Percentiles rank a stretch among this genome's conserved stretches.
phyloP scores from a whole-genome alignment of 2,113 vertebrate species.

The Campylomormyrus tamandua region DNA sequence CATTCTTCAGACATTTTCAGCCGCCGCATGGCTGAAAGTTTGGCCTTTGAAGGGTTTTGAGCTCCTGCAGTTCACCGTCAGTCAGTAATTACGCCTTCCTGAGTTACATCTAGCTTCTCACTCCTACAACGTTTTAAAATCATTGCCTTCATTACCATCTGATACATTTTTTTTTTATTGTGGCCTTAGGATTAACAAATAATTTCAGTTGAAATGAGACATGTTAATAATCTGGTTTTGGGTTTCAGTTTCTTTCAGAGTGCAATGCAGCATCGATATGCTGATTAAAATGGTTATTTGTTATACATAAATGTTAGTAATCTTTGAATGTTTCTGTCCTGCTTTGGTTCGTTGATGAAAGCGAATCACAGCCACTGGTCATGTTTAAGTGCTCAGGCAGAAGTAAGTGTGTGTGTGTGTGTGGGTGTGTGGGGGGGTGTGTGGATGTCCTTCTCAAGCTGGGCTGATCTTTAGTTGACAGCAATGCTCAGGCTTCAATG shows the following conservation, averaged over 20 bases:
- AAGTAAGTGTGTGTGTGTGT: background rate
- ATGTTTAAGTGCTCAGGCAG: background rate
- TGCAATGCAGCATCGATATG: background rate
- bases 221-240: background rate
- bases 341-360: background rate
- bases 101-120: background rate
- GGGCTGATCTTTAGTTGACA: slow-evolving; percentile 4
- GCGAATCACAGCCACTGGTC: background rate
- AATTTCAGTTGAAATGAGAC: background rate
- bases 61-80: background rate
- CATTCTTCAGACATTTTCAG: background rate
- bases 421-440: background rate
- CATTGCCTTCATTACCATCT: background rate
- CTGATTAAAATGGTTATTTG: background rate
- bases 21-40: background rate
- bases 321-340: background rate
- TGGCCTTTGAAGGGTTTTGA: background rate
- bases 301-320: background rate
- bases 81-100: background rate
- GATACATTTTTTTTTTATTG: background rate
- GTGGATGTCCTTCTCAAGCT: background rate
- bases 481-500: background rate
- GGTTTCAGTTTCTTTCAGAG: background rate
- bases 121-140: background rate
- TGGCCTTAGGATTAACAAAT: background rate